Evolutionary conservation across 2,113 vertebrate genomes (phyloP).

Genomic region (Patagioenas fasciata): DNA sequence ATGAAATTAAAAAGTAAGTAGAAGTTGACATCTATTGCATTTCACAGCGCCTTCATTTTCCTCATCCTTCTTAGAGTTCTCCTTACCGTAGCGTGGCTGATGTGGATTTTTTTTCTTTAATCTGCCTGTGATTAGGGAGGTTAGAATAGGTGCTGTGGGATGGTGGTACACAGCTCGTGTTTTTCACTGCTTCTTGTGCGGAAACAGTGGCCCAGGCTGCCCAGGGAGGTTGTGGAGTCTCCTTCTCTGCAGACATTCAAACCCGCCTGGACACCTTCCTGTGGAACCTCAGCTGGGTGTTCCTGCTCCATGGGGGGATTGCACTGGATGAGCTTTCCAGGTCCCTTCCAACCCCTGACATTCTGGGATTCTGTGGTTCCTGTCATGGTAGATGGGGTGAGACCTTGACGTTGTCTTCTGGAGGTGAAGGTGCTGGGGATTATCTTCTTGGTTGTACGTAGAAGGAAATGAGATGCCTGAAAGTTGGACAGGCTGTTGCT

Average conservation of each 20-base stretch:
- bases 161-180: neutral
- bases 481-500: neutral
- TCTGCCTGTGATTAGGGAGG: slow-evolving; percentile 44
- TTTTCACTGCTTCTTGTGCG: neutral
- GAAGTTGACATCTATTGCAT: slow-evolving; percentile 68
- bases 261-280: no score
- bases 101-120: slow-evolving; percentile 41
- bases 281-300: no score
- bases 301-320: no score
- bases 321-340: no score
- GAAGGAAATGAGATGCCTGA: neutral
- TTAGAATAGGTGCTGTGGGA: neutral
- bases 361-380: neutral
- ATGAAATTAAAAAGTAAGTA: slow-evolving; percentile 76
- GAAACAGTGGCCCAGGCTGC: no score
- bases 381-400: neutral
- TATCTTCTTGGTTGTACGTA: neutral
- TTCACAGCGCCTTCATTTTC: slow-evolving; percentile 48
- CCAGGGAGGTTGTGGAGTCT: no score
- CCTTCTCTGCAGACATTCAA: no score
- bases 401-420: neutral
- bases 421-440: neutral
- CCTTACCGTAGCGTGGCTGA: neutral
- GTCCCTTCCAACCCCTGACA: no score
- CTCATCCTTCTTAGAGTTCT: slow-evolving; percentile 68